phyloP scores from a whole-genome alignment of 1,140 invertebrate species.

The Bombyx mori region DNA sequence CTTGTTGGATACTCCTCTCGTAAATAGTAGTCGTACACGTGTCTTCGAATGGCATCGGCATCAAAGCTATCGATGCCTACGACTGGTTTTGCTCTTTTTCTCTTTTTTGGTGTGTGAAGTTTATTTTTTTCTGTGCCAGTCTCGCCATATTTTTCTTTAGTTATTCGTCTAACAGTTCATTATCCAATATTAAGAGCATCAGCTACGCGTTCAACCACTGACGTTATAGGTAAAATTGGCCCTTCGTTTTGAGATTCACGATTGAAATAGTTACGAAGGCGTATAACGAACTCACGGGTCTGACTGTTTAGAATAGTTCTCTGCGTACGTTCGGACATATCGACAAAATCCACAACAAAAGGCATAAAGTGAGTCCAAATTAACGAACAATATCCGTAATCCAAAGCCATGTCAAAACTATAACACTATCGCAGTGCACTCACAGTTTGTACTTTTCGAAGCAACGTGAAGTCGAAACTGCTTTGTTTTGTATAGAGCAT shows the following conservation, averaged over 20 bases:
- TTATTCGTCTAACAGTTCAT: too few relatives aligned
- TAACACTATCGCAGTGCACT: background rate
- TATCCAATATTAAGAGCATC: too few relatives aligned
- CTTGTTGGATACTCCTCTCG: too few relatives aligned
- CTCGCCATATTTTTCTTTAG: too few relatives aligned
- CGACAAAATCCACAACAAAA: constrained; percentile 1
- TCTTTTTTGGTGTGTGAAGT: too few relatives aligned
- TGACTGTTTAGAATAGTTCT: background rate
- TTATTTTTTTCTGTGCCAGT: too few relatives aligned
- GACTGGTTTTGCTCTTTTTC: too few relatives aligned
- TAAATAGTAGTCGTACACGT: too few relatives aligned
- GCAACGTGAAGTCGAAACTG: too few relatives aligned
- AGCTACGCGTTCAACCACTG: background rate
- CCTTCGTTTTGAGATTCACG: background rate
- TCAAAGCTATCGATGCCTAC: too few relatives aligned
- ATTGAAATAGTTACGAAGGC: background rate
- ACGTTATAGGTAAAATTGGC: background rate
- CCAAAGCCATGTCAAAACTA: background rate
- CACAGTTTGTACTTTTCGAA: background rate
- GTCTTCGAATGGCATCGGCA: too few relatives aligned
- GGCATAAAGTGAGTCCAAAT: background rate
- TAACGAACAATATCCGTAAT: background rate
- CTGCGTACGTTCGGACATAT: background rate
- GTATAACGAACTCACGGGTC: background rate
- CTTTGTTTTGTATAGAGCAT: too few relatives aligned